These are phyloP conservation scores for Sceloporus tristichus DNA, from an alignment of 2,113 vertebrate species.

Conservation along the genomic window DNA sequence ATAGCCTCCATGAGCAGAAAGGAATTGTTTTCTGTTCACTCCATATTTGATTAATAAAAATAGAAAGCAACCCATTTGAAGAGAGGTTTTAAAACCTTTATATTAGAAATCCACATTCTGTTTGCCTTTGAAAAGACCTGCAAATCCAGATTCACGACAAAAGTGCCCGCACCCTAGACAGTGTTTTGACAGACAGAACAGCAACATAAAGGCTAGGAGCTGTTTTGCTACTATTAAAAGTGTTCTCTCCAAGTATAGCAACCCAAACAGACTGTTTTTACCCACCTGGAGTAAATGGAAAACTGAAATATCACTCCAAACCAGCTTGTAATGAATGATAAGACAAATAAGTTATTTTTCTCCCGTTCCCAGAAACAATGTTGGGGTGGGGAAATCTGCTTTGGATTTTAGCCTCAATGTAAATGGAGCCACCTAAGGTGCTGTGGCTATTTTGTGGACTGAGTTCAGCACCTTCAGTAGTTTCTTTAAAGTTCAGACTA, in stretches of 20 bases:
- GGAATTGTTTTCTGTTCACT: too few relatives aligned
- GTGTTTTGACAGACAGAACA: neutral
- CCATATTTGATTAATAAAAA: too few relatives aligned
- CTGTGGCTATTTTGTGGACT: too few relatives aligned
- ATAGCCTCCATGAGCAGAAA: neutral
- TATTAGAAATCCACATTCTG: constrained; percentile 80
- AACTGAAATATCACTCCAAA: neutral
- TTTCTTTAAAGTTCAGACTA: too few relatives aligned
- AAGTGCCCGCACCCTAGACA: constrained; percentile 5
- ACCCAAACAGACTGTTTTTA: neutral
- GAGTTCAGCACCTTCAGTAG: too few relatives aligned
- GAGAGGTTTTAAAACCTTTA: constrained; percentile 72
- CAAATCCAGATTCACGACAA: neutral
- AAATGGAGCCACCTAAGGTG: too few relatives aligned
- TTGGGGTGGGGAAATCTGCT: too few relatives aligned
- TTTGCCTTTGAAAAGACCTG: constrained; percentile 32
- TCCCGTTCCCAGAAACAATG: too few relatives aligned
- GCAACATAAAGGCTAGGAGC: neutral
- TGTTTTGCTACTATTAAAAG: too few relatives aligned
- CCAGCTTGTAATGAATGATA: neutral
- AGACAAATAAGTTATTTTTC: neutral
- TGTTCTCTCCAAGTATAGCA: neutral
- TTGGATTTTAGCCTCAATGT: too few relatives aligned
- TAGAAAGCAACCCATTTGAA: neutral
- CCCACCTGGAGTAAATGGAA: constrained; percentile 10